Percentiles rank a stretch among this genome's conserved stretches.
phyloP scores from a whole-genome alignment of 1,140 invertebrate genomes.

The Hetaerina americana region DNA sequence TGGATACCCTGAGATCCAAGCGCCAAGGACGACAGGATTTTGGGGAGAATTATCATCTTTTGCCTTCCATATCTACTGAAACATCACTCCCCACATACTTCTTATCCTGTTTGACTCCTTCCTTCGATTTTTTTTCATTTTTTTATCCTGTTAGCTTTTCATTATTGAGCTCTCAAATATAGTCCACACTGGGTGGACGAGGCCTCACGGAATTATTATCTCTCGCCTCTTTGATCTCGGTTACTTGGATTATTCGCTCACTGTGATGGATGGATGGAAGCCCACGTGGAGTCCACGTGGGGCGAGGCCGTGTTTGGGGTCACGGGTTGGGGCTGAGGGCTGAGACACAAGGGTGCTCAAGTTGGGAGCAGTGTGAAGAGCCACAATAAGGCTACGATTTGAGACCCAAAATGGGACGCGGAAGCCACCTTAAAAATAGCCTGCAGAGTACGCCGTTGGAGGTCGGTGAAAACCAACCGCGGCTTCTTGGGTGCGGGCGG shows the following conservation, averaged over 20 bases:
- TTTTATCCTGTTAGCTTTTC: no score
- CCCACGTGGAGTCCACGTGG: no score
- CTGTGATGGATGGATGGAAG: not conserved
- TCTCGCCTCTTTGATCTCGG: slow-evolving; percentile 1
- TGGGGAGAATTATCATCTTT: not conserved
- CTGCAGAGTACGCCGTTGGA: slow-evolving; percentile 98
- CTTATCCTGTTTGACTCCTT: no score
- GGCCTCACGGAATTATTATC: not conserved
- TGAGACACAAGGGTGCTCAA: not conserved
- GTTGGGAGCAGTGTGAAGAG: not conserved
- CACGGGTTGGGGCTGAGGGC: slow-evolving; percentile 7
- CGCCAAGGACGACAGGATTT: no score
- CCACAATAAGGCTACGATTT: not conserved
- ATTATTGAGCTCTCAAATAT: not conserved
- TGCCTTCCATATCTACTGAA: not conserved
- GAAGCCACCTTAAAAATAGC: slow-evolving; percentile 89
- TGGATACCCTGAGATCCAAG: not conserved
- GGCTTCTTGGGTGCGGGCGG: slow-evolving; percentile 93
- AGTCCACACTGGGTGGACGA: not conserved
- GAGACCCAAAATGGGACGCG: not conserved
- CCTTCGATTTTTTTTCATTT: no score
- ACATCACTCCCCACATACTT: not conserved
- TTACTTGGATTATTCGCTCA: slow-evolving; percentile 11
- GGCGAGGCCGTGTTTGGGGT: not conserved
- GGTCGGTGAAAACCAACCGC: slow-evolving; percentile 98